Percentiles rank a stretch among this genome's conserved stretches.
phyloP scores from a whole-genome alignment of 2,113 vertebrate species.

The Paratilapia polleni region DNA sequence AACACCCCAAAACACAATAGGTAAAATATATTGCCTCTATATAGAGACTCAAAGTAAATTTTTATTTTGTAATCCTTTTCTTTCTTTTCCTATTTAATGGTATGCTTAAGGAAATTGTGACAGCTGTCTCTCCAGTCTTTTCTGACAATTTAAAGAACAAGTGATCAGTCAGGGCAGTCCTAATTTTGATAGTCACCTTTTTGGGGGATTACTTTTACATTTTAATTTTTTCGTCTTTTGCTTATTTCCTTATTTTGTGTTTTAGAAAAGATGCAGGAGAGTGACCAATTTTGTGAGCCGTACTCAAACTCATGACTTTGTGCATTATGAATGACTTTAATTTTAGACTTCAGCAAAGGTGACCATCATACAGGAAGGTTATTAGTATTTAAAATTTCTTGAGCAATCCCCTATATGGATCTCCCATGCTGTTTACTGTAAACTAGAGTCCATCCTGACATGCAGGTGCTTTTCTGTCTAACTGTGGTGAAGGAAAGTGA shows the following conservation, averaged over 20 bases:
- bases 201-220: too few species aligned
- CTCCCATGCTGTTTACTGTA: slow-evolving; percentile 61
- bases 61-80: too few species aligned
- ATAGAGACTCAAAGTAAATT: neutral
- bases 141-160: neutral
- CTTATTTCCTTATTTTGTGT: neutral
- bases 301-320: neutral
- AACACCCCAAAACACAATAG: slow-evolving; percentile 9
- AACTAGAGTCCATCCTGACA: slow-evolving; percentile 47
- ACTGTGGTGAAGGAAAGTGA: neutral
- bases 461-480: slow-evolving; percentile 47
- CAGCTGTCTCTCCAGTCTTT: neutral
- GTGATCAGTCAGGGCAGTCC: neutral
- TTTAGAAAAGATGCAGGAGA: neutral
- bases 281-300: neutral
- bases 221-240: neutral
- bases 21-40: neutral
- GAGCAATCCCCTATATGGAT: slow-evolving; percentile 52
- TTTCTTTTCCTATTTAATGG: too few species aligned
- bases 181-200: neutral
- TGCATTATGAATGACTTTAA: neutral
- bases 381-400: slow-evolving; percentile 13
- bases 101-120: too few species aligned
- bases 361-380: slow-evolving; percentile 8
- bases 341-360: neutral